Percentiles rank a stretch among this genome's conserved stretches.
Evolutionary conservation across 1,140 invertebrate genomes (phyloP).

Genomic region (Zeugodacus cucurbitae): DNA sequence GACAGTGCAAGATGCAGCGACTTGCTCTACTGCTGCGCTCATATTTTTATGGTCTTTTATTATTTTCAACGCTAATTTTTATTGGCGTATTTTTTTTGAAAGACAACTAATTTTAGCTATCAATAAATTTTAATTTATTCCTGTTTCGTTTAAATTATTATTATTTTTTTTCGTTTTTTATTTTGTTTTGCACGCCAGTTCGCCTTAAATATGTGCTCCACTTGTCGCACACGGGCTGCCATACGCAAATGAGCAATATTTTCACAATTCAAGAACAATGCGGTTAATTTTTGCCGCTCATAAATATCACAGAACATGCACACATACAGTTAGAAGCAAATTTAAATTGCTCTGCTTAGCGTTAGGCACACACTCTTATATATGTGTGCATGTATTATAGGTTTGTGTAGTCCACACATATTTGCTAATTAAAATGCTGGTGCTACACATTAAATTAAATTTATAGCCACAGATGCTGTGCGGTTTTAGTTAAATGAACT

Average conservation of each 20-base stretch:
- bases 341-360: neutral
- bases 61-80: neutral
- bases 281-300: constrained; percentile 2
- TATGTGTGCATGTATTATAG: neutral
- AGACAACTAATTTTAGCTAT: neutral
- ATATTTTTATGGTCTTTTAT: neutral
- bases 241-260: neutral
- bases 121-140: constrained; percentile 7
- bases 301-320: neutral
- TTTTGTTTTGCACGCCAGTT: neutral
- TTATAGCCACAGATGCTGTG: constrained; percentile 11
- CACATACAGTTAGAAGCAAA: neutral
- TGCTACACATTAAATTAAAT: constrained; percentile 35
- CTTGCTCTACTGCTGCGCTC: neutral
- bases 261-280: neutral
- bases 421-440: constrained; percentile 34
- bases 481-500: constrained; percentile 6
- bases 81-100: neutral
- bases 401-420: no score
- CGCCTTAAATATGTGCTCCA: neutral
- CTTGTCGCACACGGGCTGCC: neutral
- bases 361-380: neutral
- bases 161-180: neutral
- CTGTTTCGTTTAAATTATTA: neutral
- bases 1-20: neutral